Percentiles rank a stretch among this genome's conserved stretches.
phyloP scores from a whole-genome alignment of 2,888 invertebrate species.

The Proisotoma minuta region DNA sequence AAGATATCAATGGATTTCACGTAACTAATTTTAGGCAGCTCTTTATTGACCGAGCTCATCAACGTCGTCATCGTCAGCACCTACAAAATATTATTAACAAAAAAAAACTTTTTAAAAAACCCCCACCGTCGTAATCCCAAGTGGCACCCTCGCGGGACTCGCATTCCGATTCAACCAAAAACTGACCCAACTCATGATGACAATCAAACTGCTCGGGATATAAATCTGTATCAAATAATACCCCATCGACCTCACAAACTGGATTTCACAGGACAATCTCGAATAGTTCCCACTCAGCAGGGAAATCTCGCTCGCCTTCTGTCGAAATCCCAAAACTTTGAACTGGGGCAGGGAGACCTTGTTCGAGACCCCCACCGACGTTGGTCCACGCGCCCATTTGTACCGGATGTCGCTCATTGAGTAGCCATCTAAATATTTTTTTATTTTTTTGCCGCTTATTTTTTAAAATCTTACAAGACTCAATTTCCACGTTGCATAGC shows the following conservation, averaged over 20 bases:
- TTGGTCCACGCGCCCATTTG: conserved; percentile 94
- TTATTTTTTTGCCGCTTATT: background rate
- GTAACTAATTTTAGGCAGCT: too few species aligned
- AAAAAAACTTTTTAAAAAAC: too few species aligned
- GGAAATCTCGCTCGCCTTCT: too few species aligned
- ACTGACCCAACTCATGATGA: conserved; percentile 95
- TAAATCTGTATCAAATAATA: conserved; percentile 99
- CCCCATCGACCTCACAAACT: conserved; percentile 94
- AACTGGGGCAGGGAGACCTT: conserved; percentile 95
- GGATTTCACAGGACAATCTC: conserved; percentile 89
- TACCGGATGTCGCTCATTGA: conserved; percentile 96
- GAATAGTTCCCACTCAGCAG: conserved; percentile 85
- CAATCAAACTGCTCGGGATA: conserved; percentile 90
- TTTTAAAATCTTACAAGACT: conserved; percentile 84
- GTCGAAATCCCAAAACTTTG: conserved; percentile 92
- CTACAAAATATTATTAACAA: background rate
- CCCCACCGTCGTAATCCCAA: conserved; percentile 90
- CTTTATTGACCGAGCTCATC: conserved; percentile 91
- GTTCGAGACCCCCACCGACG: conserved; percentile 90
- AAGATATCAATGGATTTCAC: conserved; percentile 97
- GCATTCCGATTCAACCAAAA: conserved; percentile 81
- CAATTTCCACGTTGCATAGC: conserved; percentile 90
- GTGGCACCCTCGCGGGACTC: conserved; percentile 77
- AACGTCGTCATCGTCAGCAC: conserved; percentile 94
- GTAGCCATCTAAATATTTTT: conserved; percentile 75